Conservation (phyloP, 1,140 invertebrate species). For the Aphidius ervi region DNA sequence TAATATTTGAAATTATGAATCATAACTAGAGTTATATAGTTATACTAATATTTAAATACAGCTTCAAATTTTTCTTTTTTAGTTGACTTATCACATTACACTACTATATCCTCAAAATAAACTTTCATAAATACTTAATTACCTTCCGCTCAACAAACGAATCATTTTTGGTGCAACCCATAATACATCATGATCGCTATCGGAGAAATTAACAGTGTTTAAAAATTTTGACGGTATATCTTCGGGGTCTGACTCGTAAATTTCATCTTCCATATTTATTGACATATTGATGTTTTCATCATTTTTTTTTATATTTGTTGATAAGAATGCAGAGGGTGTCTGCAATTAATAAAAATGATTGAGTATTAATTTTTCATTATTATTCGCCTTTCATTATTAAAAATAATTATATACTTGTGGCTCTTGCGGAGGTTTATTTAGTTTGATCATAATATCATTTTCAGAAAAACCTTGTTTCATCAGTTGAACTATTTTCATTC, state of each 20-base stretch:
- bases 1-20: too few relatives aligned
- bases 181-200: not conserved
- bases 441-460: conserved; percentile 1
- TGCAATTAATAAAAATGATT: not conserved
- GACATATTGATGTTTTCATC: not conserved
- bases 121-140: not conserved
- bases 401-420: not conserved
- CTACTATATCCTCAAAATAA: not conserved
- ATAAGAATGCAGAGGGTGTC: not conserved
- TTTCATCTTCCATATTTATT: conserved; percentile 4
- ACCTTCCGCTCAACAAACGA: not conserved
- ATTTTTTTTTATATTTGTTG: not conserved
- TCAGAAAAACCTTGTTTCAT: conserved; percentile 12
- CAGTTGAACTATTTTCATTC: conserved; percentile 14
- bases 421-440: conserved; percentile 1
- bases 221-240: conserved; percentile 6
- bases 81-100: too few relatives aligned
- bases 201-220: not conserved
- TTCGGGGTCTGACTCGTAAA: conserved; percentile 14
- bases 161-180: not conserved
- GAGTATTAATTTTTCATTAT: not conserved
- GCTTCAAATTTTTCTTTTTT: too few relatives aligned
- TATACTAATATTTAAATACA: too few relatives aligned
- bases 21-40: too few relatives aligned
- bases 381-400: conserved; percentile 1